Base-by-base conservation (phyloP, 37 sponge, comb jelly and placozoan genomes). In the Beroe ovata region DNA sequence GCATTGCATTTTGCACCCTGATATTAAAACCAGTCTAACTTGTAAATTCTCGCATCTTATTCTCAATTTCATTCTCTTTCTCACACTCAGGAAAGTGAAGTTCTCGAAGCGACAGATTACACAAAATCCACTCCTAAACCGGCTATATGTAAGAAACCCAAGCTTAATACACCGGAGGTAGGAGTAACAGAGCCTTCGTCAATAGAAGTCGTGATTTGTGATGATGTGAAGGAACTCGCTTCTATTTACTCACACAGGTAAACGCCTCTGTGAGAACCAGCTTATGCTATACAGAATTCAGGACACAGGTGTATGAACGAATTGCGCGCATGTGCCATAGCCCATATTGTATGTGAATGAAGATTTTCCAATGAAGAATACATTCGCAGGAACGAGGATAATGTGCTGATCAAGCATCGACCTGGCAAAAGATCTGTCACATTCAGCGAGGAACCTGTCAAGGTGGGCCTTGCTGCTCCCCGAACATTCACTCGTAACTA, bases 371-470 rank as follows among this genome's bases (percentile, higher is more conserved):
- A n/a, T n/a, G n/a, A n/a, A n/a, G n/a, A n/a, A n/a, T n/a, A n/a
- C n/a, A n/a, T n/a, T 77, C 25, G 18, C 84, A 77, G 84, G 84
- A 77, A 42, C 38, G 84, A 77, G 47, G 84, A 77, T 4, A 77
- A 77, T 23, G 47, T 77, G 23, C 84, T 77, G 29, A 77, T 77
- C 22, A 77, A 77, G 38, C 21, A 77, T 54, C 2, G 84, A 41
- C 84, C 84, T 42, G 84, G 84, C n/a, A 77, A 77, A 19, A 77
- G 84, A 26, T 42, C 22, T 77, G 84, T 77, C 41, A 77, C 84
- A 1, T 77, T 77, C 84, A 77, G 84, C 47, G 33, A 16, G 8
- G 84, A 39, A 4, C 84, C 84, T 8, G 84, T 42, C 22, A 39
- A 36, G 20, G 38, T 77, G 26, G 84, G 38, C 16, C n/a, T 32